phyloP scores from a whole-genome alignment of 2,888 invertebrate genomes.

The Chymomyza caudatula region DNA sequence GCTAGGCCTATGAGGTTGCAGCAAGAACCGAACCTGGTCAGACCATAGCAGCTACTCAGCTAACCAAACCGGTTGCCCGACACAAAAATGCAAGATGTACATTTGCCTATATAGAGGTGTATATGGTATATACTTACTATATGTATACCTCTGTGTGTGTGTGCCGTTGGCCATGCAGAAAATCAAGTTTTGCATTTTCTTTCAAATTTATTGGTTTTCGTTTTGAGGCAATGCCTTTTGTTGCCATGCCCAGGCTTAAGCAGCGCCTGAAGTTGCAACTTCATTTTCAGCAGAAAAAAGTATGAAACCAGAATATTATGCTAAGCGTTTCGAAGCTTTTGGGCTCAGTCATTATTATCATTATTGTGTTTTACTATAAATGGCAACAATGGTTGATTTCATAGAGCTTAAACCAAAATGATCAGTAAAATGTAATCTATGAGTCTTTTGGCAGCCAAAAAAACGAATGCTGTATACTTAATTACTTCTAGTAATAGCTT shows the following conservation, averaged over 20 bases:
- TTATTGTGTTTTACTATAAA: too few species aligned
- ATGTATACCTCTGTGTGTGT: conserved; percentile 8
- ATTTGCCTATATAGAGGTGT: background rate
- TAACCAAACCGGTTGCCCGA: conserved; percentile 23
- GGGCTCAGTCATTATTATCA: too few species aligned
- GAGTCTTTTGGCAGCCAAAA: too few species aligned
- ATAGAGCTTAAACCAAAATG: background rate
- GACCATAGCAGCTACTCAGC: conserved; percentile 6
- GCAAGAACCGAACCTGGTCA: conserved; percentile 5
- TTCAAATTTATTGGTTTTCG: conserved; percentile 59
- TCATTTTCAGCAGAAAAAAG: conserved; percentile 43
- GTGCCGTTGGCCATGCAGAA: conserved; percentile 24
- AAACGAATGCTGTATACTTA: too few species aligned
- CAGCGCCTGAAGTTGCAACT: conserved; percentile 52
- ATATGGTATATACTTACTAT: background rate
- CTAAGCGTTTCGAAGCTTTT: background rate
- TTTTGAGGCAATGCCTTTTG: conserved; percentile 3
- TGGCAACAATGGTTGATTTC: too few species aligned
- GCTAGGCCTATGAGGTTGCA: conserved; percentile 12
- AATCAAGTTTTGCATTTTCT: conserved; percentile 72
- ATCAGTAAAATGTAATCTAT: background rate
- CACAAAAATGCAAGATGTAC: conserved; percentile 28
- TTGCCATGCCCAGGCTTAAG: conserved; percentile 13
- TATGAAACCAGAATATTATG: conserved; percentile 31
- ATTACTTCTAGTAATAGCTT: too few species aligned